phyloP scores from a whole-genome alignment of 2,113 vertebrate species.

The Solea solea region DNA sequence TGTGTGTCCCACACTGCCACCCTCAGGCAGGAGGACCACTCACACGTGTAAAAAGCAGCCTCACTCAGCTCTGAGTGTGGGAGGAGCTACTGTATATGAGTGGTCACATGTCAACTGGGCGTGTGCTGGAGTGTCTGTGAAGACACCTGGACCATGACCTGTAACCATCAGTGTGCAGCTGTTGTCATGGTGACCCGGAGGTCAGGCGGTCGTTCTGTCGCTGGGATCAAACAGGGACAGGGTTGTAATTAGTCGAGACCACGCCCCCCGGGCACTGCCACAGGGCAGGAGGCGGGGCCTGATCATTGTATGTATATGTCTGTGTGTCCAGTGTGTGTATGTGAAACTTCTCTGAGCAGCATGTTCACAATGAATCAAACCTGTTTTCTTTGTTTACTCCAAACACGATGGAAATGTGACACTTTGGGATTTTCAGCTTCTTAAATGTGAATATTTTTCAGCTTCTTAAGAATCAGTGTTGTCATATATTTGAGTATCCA shows the following conservation, averaged over 20 bases:
- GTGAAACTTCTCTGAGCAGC: no score
- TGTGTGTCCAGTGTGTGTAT: no score
- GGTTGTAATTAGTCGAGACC: conserved; percentile 53
- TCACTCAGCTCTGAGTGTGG: neutral
- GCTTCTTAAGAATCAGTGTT: no score
- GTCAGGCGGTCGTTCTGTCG: neutral
- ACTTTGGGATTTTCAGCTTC: neutral
- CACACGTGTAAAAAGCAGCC: neutral
- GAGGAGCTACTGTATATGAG: neutral
- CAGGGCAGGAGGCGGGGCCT: neutral
- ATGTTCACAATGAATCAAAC: neutral
- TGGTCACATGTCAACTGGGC: conserved; percentile 2
- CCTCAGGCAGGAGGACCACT: no score
- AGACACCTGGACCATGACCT: conserved; percentile 61
- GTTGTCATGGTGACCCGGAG: conserved; percentile 42
- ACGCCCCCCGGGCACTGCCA: conserved; percentile 26
- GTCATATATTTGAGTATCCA: no score
- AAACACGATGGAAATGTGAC: conserved; percentile 8
- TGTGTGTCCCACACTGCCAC: no score
- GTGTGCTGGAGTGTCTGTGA: neutral
- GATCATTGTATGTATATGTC: conserved; percentile 6
- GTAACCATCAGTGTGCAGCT: conserved; percentile 56
- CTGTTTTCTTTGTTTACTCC: conserved; percentile 12
- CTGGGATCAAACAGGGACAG: conserved; percentile 53
- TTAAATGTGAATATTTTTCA: no score